Conservation (phyloP, 2,888 invertebrate species). For the Drosophila meridionalis region DNA sequence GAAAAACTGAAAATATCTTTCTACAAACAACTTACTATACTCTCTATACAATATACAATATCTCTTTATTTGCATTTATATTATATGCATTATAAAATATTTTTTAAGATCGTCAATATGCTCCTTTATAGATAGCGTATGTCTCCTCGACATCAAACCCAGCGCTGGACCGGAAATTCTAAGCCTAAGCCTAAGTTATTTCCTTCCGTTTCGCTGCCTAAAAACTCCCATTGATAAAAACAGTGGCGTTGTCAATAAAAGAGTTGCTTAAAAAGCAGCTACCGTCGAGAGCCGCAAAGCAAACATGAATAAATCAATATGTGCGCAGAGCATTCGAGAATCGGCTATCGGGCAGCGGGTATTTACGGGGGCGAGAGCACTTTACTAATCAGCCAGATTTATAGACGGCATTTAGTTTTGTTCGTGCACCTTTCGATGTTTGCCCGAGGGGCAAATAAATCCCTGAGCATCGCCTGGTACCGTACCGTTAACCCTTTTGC, state of each 20-base stretch:
- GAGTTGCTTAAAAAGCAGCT: constrained; percentile 28
- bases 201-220: neutral
- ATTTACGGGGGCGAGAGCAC: constrained; percentile 66
- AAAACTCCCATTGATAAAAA: constrained; percentile 29
- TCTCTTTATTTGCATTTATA: neutral
- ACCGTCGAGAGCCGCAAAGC: constrained; percentile 24
- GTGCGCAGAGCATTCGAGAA: constrained; percentile 6
- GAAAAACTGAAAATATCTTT: neutral
- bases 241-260: constrained; percentile 16
- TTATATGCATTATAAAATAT: neutral
- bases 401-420: constrained; percentile 76
- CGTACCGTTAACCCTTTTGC: constrained; percentile 57
- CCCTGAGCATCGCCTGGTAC: constrained; percentile 23
- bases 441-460: constrained; percentile 48
- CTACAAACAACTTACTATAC: no score
- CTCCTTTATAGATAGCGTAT: neutral
- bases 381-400: constrained; percentile 76
- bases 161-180: neutral
- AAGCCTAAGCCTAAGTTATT: neutral
- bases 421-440: constrained; percentile 49
- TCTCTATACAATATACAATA: no score
- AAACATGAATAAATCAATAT: constrained; percentile 27
- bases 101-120: neutral
- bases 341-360: constrained; percentile 4
- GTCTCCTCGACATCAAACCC: no score